Evolutionary conservation across 2,113 vertebrate species (phyloP).

Genomic region (Ranitomeya imitator): DNA sequence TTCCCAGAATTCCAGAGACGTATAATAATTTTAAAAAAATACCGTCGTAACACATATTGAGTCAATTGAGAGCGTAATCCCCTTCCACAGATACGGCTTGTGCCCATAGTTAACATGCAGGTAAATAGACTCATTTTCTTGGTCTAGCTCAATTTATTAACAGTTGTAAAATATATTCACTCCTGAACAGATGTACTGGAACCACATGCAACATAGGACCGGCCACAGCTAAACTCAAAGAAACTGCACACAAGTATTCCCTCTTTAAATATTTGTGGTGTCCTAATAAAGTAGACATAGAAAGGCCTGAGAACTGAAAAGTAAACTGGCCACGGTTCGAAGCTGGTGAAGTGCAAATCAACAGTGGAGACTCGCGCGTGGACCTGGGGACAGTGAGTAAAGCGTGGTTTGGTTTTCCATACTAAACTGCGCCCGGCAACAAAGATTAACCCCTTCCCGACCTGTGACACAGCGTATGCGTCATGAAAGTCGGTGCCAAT

Average conservation of each 20-base stretch:
- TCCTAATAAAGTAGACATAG: background rate
- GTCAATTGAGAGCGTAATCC: conserved; percentile 3
- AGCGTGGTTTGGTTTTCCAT: too few relatives aligned
- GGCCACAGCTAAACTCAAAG: too few relatives aligned
- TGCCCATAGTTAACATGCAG: conserved; percentile 12
- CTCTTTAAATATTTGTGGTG: background rate
- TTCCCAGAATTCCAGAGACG: background rate
- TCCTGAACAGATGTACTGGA: background rate
- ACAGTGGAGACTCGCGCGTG: too few relatives aligned
- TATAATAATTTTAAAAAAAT: background rate
- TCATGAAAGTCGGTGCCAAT: too few relatives aligned
- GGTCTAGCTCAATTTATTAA: background rate
- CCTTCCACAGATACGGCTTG: conserved; percentile 34
- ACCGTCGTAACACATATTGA: background rate
- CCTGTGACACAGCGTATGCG: too few relatives aligned
- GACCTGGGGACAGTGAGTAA: too few relatives aligned
- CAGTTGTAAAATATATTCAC: conserved; percentile 30
- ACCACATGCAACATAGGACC: too few relatives aligned
- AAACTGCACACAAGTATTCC: background rate
- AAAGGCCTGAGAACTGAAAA: too few relatives aligned
- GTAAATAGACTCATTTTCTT: conserved; percentile 34
- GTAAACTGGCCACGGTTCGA: too few relatives aligned
- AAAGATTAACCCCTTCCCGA: too few relatives aligned
- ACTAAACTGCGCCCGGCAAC: too few relatives aligned
- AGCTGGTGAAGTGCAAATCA: too few relatives aligned